Base-by-base conservation (phyloP, 2,888 invertebrate genomes). In the Polietes domitor region DNA sequence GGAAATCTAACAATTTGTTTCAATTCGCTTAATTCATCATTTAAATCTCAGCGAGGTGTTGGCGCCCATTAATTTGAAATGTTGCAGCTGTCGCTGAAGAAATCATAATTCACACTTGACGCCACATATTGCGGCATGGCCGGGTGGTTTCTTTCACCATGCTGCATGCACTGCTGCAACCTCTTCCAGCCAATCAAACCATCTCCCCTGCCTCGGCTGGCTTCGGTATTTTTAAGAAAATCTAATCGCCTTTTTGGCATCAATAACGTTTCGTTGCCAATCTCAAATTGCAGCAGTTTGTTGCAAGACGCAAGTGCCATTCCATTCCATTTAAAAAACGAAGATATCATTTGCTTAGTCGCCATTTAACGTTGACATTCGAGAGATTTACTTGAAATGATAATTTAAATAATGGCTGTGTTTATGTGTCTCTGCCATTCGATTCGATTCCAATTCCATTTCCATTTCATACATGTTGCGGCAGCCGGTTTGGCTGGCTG, bases 301-400 rank as follows among this genome's bases (percentile, higher is more conserved):
- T 65, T 73, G 72, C 41, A 63, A 24, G 15, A 10, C 15, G 24
- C n/a, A 21, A 53, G 50, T 53, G 53, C 21, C 53, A 53, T 53
- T 53, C 21, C 53, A 53, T n/a, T n/a, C 43, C 19, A 53, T 17
- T 37, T 3, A n/a, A 10, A 21, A 53, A 19, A 6, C 53, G 2
- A 21, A 21, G 19, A 17, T 53, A 58, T 58, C 58, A 26, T 58
- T 58, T 10, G 15, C 58, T 6, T 55, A 9, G 55, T 47, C 47
- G n/a, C n/a, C 47, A 12, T 71, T 68, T 73, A 55, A 80, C 63
- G 80, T 83, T 80, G 80, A 80, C 77, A 83, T 75, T 63, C 55
- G 47, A 83, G 26, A 58, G 83, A 83, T 83, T 83, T 77, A 53
- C 50, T 80, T 80, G 12, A 55, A 77, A 83, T 83, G 83, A 83